A percentile compares a stretch with the other conserved stretches of the same genome.
Evolutionary conservation across 2,888 invertebrate species (phyloP).

Genomic region (Dorcus hopei): DNA sequence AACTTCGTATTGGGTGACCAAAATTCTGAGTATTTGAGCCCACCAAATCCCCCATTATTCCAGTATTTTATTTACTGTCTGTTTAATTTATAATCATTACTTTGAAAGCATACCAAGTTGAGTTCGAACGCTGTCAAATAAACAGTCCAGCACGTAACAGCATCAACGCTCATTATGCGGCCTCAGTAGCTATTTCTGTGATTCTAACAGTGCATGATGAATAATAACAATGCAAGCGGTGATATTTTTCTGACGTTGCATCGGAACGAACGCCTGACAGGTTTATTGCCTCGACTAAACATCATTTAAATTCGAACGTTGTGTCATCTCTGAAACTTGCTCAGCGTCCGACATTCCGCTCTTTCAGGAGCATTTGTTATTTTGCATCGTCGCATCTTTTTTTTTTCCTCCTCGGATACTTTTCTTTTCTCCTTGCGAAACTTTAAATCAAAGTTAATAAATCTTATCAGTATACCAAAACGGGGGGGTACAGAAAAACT

Average conservation of each 20-base stretch:
- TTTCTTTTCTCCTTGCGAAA: background rate
- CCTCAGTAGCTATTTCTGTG: constrained; percentile 23
- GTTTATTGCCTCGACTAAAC: constrained; percentile 45
- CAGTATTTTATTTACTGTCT: no score
- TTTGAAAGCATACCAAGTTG: no score
- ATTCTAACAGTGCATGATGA: constrained; percentile 34
- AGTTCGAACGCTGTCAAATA: background rate
- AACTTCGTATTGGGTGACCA: no score
- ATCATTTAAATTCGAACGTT: constrained; percentile 47
- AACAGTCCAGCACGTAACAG: background rate
- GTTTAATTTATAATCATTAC: no score
- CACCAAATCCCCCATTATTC: no score
- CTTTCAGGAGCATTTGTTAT: constrained; percentile 31
- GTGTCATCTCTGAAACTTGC: constrained; percentile 42
- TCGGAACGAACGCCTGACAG: constrained; percentile 40
- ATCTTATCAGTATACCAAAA: background rate
- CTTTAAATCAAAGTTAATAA: constrained; percentile 1
- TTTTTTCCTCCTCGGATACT: background rate
- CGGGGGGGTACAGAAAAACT: background rate
- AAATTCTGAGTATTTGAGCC: no score
- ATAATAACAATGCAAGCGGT: constrained; percentile 40
- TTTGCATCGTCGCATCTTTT: constrained; percentile 25
- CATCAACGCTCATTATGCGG: constrained; percentile 1
- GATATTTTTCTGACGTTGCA: constrained; percentile 43
- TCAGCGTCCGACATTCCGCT: constrained; percentile 35